These are phyloP conservation scores for Vipera latastei DNA, from an alignment of 2,797 vertebrate species.

Conservation along the genomic window DNA sequence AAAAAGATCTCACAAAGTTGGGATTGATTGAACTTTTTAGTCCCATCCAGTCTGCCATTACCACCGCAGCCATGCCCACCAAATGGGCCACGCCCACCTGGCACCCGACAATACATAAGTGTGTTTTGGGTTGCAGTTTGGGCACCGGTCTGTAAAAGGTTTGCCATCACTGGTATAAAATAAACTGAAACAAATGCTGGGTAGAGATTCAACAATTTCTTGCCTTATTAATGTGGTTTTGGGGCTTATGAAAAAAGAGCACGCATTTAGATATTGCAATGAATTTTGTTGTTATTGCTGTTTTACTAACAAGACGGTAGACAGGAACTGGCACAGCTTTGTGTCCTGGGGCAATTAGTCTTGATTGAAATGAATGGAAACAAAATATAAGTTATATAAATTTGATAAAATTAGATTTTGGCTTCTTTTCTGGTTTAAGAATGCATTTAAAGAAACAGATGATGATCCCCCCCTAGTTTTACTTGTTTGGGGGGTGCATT, in stretches of 20 bases:
- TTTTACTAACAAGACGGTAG: background rate
- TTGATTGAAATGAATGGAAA: background rate
- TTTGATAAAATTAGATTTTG: background rate
- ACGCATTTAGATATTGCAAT: background rate
- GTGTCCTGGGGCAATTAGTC: background rate
- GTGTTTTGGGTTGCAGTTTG: too few relatives aligned
- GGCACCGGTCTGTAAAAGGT: too few relatives aligned
- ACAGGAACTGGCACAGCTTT: background rate
- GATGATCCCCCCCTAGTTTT: background rate
- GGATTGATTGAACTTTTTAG: too few relatives aligned
- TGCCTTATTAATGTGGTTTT: background rate
- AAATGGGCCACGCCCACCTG: too few relatives aligned
- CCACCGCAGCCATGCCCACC: too few relatives aligned
- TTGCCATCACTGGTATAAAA: background rate
- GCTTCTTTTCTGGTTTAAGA: background rate
- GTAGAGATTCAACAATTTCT: background rate
- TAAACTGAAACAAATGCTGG: background rate
- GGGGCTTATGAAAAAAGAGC: background rate
- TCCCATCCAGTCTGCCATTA: too few relatives aligned
- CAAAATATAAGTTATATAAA: background rate
- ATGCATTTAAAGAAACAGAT: background rate
- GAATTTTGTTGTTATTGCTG: background rate
- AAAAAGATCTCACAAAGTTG: too few relatives aligned
- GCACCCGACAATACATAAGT: too few relatives aligned
- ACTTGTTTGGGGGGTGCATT: constrained; percentile 37